Evolutionary conservation across 2,888 invertebrate species (phyloP), one percentile per base, ranked within the genome.

Genomic region (Lampropteryx suffumata): DNA sequence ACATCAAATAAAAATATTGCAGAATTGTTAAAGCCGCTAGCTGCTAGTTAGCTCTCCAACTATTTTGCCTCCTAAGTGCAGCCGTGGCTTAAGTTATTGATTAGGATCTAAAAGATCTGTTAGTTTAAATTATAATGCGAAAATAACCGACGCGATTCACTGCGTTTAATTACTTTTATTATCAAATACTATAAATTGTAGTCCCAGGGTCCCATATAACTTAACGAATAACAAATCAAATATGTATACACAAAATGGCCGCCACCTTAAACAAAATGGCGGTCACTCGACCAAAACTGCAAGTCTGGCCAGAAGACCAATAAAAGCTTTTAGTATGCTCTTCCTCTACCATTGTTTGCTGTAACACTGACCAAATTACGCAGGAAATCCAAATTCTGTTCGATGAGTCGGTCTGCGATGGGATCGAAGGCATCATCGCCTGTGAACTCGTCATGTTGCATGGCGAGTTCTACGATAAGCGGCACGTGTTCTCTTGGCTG

Each of bases 361-460:
- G 17, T 28, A 39, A 29, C 24, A 47, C 47, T 47, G 33, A 47
- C 47, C 34, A 47, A 3, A 10, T 13, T 34, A 10, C 33, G 33
- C 24, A 42, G 33, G 42, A 42, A 42, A 2, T 42, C 42, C 26
- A 26, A 11, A 13, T 34, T 13, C 13, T n/a, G 33, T 13, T 26
- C 13, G 33, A 42, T 9, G 42, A 32, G 21, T 10, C 12, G 30
- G 12, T 41, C 41, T 30, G 41, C 24, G 8, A 41, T 11, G 32
- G 41, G 39, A 17, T 40, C 29, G 24, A 40, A 40, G 29, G 29
- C 4, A 17, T 17, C 28, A 29, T 11, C 7, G 10, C 29, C 39
- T 24, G 32, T 26, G 13, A 34, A 43, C 27, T 27, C 33, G 33
- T 34, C 42, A 14, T 13, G 10, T 33, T 27, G 14, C 17, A 36